Evolutionary conservation across 2,888 invertebrate species (phyloP).

Genomic region (Sabatieria punctata): DNA sequence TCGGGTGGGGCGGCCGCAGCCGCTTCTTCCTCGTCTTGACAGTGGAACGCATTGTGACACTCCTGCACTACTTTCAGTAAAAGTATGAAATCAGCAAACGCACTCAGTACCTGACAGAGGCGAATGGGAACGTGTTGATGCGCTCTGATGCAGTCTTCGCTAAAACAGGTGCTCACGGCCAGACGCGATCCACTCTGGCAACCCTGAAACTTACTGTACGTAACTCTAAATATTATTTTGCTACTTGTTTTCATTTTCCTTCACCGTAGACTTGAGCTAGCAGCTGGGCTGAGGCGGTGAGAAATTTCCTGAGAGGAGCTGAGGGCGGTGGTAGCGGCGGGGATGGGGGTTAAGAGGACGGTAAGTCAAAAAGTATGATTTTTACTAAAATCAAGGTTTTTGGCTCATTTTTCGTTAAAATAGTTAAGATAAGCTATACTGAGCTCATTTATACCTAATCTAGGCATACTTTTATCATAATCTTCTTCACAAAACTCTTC

Average conservation of each 20-base stretch:
- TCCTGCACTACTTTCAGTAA: not conserved
- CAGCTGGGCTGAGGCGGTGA: no score
- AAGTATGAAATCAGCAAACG: no score
- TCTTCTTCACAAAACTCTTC: not conserved
- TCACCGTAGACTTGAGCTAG: no score
- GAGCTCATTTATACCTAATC: not conserved
- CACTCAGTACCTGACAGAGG: conserved; percentile 34
- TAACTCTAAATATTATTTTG: no score
- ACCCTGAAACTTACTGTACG: conserved; percentile 49
- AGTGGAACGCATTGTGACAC: conserved; percentile 4
- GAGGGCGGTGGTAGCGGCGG: no score
- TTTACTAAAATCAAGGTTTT: no score
- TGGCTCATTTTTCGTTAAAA: no score
- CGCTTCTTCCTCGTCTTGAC: not conserved
- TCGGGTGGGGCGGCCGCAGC: not conserved
- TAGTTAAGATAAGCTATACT: not conserved
- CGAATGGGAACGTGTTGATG: conserved; percentile 91
- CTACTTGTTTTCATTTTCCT: no score
- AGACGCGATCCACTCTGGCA: conserved; percentile 76
- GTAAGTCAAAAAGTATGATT: no score
- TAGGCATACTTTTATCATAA: not conserved
- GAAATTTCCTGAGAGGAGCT: conserved; percentile 9
- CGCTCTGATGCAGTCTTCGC: conserved; percentile 84
- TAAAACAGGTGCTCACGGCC: conserved; percentile 87
- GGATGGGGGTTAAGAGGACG: no score